These are phyloP conservation scores for Danaus plexippus DNA, from an alignment of 1,140 invertebrate genomes.

Conservation along the genomic window DNA sequence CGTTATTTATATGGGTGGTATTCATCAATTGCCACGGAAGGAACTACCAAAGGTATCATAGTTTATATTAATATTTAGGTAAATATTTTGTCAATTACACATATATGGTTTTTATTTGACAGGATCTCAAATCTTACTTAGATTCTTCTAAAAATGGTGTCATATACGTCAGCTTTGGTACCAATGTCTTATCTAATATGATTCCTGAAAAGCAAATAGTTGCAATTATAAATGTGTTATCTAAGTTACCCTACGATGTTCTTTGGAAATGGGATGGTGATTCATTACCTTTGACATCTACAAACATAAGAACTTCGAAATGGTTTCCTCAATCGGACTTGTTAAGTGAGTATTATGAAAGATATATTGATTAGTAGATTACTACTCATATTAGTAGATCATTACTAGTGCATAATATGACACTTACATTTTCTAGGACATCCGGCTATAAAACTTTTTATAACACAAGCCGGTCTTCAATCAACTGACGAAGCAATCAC, in stretches of 20 bases:
- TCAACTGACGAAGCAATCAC: constrained; percentile 19
- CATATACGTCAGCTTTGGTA: constrained; percentile 36
- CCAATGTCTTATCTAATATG: constrained; percentile 53
- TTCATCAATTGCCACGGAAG: constrained; percentile 56
- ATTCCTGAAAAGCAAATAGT: constrained; percentile 44
- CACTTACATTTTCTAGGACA: constrained; percentile 13
- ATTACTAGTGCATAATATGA: constrained; percentile 3
- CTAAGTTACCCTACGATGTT: constrained; percentile 59
- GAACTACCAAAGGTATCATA: constrained; percentile 29
- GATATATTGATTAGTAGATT: background rate
- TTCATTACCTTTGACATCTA: constrained; percentile 23
- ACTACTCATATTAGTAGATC: background rate
- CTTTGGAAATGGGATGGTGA: constrained; percentile 70
- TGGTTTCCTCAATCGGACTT: constrained; percentile 72
- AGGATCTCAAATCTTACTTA: constrained; percentile 18
- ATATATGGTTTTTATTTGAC: constrained; percentile 8
- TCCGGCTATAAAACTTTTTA: constrained; percentile 16
- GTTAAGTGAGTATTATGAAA: constrained; percentile 45
- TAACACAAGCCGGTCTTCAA: constrained; percentile 19
- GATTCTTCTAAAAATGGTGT: constrained; percentile 28
- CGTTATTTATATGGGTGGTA: constrained; percentile 65
- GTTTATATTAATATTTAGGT: constrained; percentile 71
- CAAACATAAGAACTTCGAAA: constrained; percentile 49
- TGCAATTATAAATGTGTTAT: constrained; percentile 57
- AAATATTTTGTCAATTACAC: constrained; percentile 52